These are phyloP conservation scores for Vanessa cardui DNA, from an alignment of 2,888 invertebrate genomes.

Conservation along the genomic window DNA sequence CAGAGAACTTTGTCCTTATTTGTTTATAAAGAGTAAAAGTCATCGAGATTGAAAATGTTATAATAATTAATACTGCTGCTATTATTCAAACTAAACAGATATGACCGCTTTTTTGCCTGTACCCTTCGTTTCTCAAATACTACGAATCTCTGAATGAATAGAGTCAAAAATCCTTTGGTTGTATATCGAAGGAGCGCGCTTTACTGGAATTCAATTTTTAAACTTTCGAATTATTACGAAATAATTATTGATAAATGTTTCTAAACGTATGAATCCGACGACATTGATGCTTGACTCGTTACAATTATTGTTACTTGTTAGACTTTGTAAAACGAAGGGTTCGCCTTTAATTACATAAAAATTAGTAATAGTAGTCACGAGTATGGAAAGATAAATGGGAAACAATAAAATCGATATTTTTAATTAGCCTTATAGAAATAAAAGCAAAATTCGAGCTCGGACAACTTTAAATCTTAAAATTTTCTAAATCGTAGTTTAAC, in stretches of 20 bases:
- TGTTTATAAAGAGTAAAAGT: too few relatives aligned
- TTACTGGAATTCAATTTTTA: conserved; percentile 1
- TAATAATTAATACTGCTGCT: too few relatives aligned
- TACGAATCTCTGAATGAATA: background rate
- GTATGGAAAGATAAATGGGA: conserved; percentile 12
- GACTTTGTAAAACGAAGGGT: background rate
- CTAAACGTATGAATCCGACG: background rate
- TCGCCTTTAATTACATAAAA: background rate
- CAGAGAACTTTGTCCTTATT: too few relatives aligned
- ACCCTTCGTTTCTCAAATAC: background rate
- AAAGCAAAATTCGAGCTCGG: conserved; percentile 26
- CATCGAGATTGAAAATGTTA: too few relatives aligned
- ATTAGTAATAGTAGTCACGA: too few relatives aligned
- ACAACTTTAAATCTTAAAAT: conserved; percentile 16
- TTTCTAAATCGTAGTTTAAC: conserved; percentile 25
- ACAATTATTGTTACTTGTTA: background rate
- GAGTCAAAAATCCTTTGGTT: background rate
- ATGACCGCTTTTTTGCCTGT: too few relatives aligned
- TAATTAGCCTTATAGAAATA: conserved; percentile 24
- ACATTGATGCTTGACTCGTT: background rate
- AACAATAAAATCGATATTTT: conserved; percentile 26
- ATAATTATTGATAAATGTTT: background rate
- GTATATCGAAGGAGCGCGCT: background rate
- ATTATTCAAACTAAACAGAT: too few relatives aligned
- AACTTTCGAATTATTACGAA: conserved; percentile 7